Base-by-base conservation (phyloP, 2,113 vertebrate genomes). In the Ramphastos sulfuratus region DNA sequence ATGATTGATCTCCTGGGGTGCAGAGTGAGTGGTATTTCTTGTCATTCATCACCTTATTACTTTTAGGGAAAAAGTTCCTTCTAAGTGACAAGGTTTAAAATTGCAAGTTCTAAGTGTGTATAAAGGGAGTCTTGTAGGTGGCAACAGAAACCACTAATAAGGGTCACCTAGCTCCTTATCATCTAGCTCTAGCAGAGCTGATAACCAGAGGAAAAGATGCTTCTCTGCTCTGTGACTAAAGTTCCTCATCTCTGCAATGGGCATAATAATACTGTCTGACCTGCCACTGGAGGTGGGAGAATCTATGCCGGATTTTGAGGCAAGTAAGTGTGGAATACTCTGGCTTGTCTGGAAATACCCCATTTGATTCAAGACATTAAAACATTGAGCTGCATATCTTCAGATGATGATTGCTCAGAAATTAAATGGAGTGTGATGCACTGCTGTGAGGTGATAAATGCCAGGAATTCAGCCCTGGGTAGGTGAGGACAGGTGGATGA, bases 351-450 rank as follows among this genome's bases (percentile, higher is more conserved):
- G 67, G 78, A 85, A 85, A 76, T 79, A 79, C 31, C 64, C 71
- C 15, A 61, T 92, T 94, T 92, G 75, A 82, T 85, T 91, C 67
- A 76, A 95, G 87, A 77, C 7, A 13, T 52, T 52, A 84, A 12
- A 64, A 77, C 67, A 74, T 35, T 1, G 2, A 93, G 54, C 78
- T 87, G 82, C 55, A 6, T 92, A 76, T 87, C 82, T 95, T 89
- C 71, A 91, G 91, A 70, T 70, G 58, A 90, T 82, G 71, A 67
- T 82, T 91, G 56, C 42, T 89, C 66, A 91, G 82, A 94, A 89
- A 92, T 92, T 82, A 92, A 71, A 89, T 87, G 81, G 71, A 90
- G 48, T 93, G 95, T 91, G 71, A 82, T 94, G 67, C 6, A 15
- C 19, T 77, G 27, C 69, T 73, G n/a, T 55, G 71, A 79, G 92